Base-by-base conservation (phyloP, 1,140 invertebrate genomes). In the Pseudomyrmex pallidus region DNA sequence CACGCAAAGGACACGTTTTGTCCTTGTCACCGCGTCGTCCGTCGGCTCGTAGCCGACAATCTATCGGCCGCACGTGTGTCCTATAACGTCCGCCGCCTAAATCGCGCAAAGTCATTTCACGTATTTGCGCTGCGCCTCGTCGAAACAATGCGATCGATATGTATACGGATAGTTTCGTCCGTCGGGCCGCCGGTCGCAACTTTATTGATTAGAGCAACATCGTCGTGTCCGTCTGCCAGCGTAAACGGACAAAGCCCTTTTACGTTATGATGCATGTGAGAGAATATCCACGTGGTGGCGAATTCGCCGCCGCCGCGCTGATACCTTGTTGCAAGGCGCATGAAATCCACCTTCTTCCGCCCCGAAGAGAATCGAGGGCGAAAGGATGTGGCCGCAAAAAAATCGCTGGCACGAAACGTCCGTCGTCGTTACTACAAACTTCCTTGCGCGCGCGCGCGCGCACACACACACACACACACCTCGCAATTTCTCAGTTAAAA, bases 261-360 rank as follows among this genome's bases (percentile, higher is more conserved):
- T 20, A 25, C 76, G 66, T 59, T 66, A 46, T 72, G 76, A 80
- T 80, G 76, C 76, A 80, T 80, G 76, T 80, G 76, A 46, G 76
- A 80, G 76, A 80, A 66, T 59, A 66, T 80, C 35, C 76, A 80
- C 76, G 76, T 80, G 76, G 52, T 52, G 44, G 12, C 76, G 64
- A 78, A 78, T 57, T 80, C 66, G 54, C 64, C 62, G 62, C 72
- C 66, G 54, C 54, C 25, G 62, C 66, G 54, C 54, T 48, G 62
- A 70, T 62, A 80, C 66, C 35, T 80, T 59, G 54, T 25, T 57
- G 74, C 61, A 13, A 46, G 56, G 74, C 48, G 22, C 44, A 13
- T 17, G 44, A 63, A 22, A 20, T n/a, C 35, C 8, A 7, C 8
- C 62, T 46, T 0, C 64, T 76, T 52, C 35, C 50, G 5, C n/a